Conservation (phyloP, 1,140 invertebrate species). For the Chironomus striatipennis region DNA sequence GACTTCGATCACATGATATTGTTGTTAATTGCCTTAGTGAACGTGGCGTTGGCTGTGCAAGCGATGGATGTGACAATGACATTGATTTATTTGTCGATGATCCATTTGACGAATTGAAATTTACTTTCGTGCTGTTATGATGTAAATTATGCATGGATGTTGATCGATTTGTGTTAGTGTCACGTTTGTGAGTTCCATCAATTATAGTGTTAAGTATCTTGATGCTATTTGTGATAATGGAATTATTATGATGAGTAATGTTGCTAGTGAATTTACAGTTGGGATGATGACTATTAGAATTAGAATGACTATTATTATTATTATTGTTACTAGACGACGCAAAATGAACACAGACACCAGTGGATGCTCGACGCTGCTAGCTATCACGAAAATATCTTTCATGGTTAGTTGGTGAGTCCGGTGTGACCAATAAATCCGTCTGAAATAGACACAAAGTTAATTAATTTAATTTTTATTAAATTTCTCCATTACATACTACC, state of each 20-base stretch:
- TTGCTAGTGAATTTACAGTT: background rate
- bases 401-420: constrained; percentile 21
- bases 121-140: background rate
- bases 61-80: constrained; percentile 32
- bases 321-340: background rate
- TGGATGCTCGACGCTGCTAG: constrained; percentile 13
- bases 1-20: constrained; percentile 41
- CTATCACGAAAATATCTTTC: constrained; percentile 16
- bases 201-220: background rate
- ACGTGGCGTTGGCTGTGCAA: constrained; percentile 28
- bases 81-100: constrained; percentile 35
- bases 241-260: background rate
- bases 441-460: background rate
- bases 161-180: background rate
- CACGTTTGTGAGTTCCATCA: background rate
- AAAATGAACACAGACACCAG: background rate
- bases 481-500: constrained; percentile 29
- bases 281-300: background rate
- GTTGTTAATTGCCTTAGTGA: background rate
- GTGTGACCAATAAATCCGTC: constrained; percentile 24
- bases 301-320: background rate
- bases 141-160: constrained; percentile 29
- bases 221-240: background rate
- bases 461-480: background rate
- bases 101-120: constrained; percentile 35